Evolutionary conservation across 64 coral and sea anemone genomes (phyloP).

Genomic region (Montipora efflorescens): DNA sequence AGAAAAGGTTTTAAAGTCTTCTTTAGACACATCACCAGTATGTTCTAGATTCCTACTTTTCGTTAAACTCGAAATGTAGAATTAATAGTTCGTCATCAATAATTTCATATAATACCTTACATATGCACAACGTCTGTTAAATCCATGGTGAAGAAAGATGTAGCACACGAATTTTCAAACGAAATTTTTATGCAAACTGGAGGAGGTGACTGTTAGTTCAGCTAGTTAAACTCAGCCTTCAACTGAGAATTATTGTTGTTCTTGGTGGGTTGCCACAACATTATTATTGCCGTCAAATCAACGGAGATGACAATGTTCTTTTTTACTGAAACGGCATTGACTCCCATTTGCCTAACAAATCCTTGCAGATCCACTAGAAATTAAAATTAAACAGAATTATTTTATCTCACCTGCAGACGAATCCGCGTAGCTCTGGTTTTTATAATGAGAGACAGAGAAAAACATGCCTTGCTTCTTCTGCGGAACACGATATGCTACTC

Average conservation of each 20-base stretch:
- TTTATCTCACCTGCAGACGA: not conserved
- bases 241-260: too few species aligned
- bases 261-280: too few species aligned
- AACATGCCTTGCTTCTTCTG: not conserved
- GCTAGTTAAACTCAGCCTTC: too few species aligned
- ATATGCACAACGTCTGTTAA: not conserved
- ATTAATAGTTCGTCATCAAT: not conserved
- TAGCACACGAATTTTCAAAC: too few species aligned
- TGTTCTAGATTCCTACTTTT: too few species aligned
- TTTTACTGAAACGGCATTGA: not conserved
- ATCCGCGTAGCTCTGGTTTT: not conserved
- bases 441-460: not conserved
- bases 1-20: not conserved
- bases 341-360: not conserved
- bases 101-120: not conserved
- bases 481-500: not conserved
- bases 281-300: not conserved
- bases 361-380: not conserved
- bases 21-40: not conserved
- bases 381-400: not conserved
- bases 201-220: too few species aligned
- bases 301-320: not conserved
- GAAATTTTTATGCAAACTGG: too few species aligned
- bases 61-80: not conserved
- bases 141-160: not conserved